These are phyloP conservation scores for Tiliacea aurago DNA, from an alignment of 2,888 invertebrate species.

Conservation along the genomic window DNA sequence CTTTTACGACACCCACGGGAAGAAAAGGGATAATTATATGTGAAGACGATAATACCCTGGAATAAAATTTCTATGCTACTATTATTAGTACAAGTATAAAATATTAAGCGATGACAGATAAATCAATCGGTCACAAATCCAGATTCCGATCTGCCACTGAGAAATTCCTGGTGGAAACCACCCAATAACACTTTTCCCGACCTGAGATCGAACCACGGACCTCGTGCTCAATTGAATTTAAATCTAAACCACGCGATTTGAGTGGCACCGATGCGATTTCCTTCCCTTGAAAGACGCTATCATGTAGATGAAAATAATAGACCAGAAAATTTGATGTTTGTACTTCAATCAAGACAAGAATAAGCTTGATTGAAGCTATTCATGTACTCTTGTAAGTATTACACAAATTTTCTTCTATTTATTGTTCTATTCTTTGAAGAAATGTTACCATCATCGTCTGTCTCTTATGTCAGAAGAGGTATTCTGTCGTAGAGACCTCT, in stretches of 20 bases:
- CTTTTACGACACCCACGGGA: too few species aligned
- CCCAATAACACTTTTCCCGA: too few species aligned
- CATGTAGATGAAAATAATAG: constrained; percentile 24
- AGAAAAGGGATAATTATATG: too few species aligned
- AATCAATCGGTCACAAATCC: too few species aligned
- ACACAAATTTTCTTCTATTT: not conserved
- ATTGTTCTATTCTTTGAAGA: not conserved
- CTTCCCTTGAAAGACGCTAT: constrained; percentile 7
- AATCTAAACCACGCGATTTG: not conserved
- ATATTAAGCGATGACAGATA: too few species aligned
- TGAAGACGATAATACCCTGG: too few species aligned
- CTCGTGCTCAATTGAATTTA: too few species aligned
- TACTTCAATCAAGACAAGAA: constrained; percentile 29
- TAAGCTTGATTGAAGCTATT: constrained; percentile 63
- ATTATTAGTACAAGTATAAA: too few species aligned
- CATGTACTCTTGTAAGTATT: constrained; percentile 24
- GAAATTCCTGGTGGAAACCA: too few species aligned
- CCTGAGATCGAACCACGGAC: too few species aligned
- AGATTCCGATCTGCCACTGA: too few species aligned
- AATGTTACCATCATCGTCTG: not conserved
- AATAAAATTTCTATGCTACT: too few species aligned
- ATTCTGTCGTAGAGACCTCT: not conserved
- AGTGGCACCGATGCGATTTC: constrained; percentile 16
- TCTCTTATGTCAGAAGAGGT: not conserved
- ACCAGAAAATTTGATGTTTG: constrained; percentile 37